Conservation (phyloP, 2,888 invertebrate genomes). For the Fragum fragum region DNA sequence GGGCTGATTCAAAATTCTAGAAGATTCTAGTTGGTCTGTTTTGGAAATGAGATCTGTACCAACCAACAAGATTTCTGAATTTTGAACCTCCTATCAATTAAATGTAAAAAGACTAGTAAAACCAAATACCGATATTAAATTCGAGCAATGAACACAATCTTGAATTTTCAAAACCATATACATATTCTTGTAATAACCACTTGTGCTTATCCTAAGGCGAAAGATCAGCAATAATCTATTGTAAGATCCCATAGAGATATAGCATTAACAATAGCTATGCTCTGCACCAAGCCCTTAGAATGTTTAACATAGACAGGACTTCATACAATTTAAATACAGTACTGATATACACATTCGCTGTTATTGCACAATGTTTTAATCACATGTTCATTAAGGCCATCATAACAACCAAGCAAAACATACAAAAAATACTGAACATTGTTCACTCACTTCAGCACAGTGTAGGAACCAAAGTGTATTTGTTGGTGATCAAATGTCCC, state of each 20-base stretch:
- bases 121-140: too few species aligned
- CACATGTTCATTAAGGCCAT: constrained; percentile 59
- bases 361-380: constrained; percentile 61
- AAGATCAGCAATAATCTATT: too few species aligned
- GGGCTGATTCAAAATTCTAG: neutral
- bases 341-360: neutral
- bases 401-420: constrained; percentile 13
- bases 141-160: too few species aligned
- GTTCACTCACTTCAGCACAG: neutral
- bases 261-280: too few species aligned
- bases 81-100: neutral
- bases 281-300: too few species aligned
- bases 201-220: too few species aligned
- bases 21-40: neutral
- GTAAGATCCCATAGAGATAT: too few species aligned
- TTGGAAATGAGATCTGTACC: neutral
- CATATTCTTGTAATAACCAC: too few species aligned
- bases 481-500: too few species aligned
- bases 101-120: too few species aligned
- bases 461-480: constrained; percentile 45
- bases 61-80: neutral
- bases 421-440: neutral
- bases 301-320: too few species aligned
- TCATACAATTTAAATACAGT: neutral
- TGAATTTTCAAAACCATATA: too few species aligned